Evolutionary conservation across 92 coral and sea anemone species (phyloP).

Genomic region (Porites rus): DNA sequence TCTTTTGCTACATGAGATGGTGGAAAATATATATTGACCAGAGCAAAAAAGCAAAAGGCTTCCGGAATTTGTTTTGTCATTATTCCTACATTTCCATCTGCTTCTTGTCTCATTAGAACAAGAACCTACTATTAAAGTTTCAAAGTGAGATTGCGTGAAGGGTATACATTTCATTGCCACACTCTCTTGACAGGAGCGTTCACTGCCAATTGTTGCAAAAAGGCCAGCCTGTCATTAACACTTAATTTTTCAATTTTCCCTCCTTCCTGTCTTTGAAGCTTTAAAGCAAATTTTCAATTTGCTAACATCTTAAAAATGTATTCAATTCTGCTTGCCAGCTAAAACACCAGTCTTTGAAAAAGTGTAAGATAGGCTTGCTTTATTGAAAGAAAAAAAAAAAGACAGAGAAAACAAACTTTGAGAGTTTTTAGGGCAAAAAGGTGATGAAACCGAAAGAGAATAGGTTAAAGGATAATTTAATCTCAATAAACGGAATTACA

Average conservation of each 20-base stretch:
- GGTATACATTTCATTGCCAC: neutral
- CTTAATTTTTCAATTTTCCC: conserved; percentile 20
- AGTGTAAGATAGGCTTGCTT: neutral
- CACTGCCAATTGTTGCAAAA: conserved; percentile 12
- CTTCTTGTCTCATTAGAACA: no score
- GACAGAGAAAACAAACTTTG: neutral
- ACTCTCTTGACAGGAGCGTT: conserved; percentile 40
- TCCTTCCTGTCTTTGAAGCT: conserved; percentile 31
- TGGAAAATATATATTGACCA: no score
- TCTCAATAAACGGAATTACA: neutral
- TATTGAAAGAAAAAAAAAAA: neutral
- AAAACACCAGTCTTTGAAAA: neutral
- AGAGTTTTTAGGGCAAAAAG: neutral
- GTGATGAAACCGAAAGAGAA: neutral
- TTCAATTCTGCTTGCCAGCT: neutral
- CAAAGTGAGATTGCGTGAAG: conserved; percentile 22
- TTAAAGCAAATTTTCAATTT: neutral
- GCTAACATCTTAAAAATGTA: no score
- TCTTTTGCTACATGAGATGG: no score
- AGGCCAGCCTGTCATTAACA: conserved; percentile 22
- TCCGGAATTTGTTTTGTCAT: no score
- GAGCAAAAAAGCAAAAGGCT: no score
- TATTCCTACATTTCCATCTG: no score
- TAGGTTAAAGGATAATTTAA: neutral
- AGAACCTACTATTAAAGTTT: no score